Base-by-base conservation (phyloP, 1,140 invertebrate genomes). In the Heliconius himera region DNA sequence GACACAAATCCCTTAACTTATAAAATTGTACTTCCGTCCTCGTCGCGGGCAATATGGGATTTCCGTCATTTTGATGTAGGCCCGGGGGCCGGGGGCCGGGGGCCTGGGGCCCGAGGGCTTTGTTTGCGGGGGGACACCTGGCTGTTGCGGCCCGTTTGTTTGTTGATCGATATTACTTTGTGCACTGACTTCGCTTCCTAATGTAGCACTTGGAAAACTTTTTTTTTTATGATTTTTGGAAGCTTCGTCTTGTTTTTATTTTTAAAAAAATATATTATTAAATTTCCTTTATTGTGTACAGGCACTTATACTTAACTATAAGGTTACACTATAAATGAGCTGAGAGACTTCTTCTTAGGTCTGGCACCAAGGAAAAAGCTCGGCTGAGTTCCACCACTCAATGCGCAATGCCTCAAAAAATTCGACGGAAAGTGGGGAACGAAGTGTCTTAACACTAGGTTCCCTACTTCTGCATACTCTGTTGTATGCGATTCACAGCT, bases 1-100 rank as follows among this genome's bases (percentile, higher is more conserved):
- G 90, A 93, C 93, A 93, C 88, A 91, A 93, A 94, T 93, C 93
- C 93, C 93, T 93, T 92, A 94, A 93, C 89, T 94, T 94, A 94
- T 94, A 93, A 94, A 94, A 94, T 93, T 87, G 88, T 90, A 86
- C 88, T 92, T 90, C 88, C 89, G 87, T 91, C 88, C 89, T 89
- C 88, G 86, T 87, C 89, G 89, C 87, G 85, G 88, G 89, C 89
- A 91, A 93, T 93, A 93, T 93, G 92, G 93, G 92, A 92, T 93
- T 94, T 94, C 92, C 91, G 91, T 91, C 92, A 93, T 92, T 94
- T 92, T 92, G 91, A 93, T 91, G 90, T 92, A 90, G 90, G 84
- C 86, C 90, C 87, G 80, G 84, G 86, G 90, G 87, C 87, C 76
- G 86, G 81, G 87, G 84, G 85, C 86, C 80, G 80, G 84, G 86